Base-by-base conservation (phyloP, 2,797 vertebrate species). In the Tangara arthus region DNA sequence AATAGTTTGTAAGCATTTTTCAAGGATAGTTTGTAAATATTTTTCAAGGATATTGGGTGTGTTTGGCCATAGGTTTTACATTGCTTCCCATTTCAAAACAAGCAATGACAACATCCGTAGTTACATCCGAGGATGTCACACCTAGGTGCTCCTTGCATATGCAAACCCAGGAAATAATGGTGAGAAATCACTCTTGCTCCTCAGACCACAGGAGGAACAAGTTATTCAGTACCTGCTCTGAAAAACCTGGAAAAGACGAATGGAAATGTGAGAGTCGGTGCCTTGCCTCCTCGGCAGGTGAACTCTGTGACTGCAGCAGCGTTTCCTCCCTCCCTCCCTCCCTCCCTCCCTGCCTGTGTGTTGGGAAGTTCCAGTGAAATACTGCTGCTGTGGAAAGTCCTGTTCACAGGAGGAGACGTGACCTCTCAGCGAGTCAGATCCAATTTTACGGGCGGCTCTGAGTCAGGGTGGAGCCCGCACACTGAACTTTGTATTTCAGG, bases 371-470 rank as follows among this genome's bases (percentile, higher is more conserved):
- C 80, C 94, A 56, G 37, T 69, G 89, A 81, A 95, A 88, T 22
- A 35, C 0, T 86, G 72, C 72, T 44, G 66, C 80, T 35, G 47
- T 68, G 95, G 95, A 87, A 96, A 96, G 95, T 95, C 93, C 87
- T 81, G 92, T 82, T 96, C 85, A 79, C 55, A 23, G 82, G 6
- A 73, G 93, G 66, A 93, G 94, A 93, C 56, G 47, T 94, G 94
- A 97, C 82, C 92, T 95, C 91, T 78, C 19, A 2, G 72, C 63
- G 42, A 93, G 92, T 86, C 92, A 93, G 88, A 87, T 95, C 88
- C 92, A 73, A 77, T 93, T 94, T 93, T 92, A 79, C 47, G 37
- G 95, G 93, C 83, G 8, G 93, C 95, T 89, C 88, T 64, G 93
- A 92, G 94, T 79, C 93, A 95, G 93, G 88, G 95, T 56, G 94